These are phyloP conservation scores for Lepus timidus DNA, from an alignment of 2,113 vertebrate species.

Conservation along the genomic window DNA sequence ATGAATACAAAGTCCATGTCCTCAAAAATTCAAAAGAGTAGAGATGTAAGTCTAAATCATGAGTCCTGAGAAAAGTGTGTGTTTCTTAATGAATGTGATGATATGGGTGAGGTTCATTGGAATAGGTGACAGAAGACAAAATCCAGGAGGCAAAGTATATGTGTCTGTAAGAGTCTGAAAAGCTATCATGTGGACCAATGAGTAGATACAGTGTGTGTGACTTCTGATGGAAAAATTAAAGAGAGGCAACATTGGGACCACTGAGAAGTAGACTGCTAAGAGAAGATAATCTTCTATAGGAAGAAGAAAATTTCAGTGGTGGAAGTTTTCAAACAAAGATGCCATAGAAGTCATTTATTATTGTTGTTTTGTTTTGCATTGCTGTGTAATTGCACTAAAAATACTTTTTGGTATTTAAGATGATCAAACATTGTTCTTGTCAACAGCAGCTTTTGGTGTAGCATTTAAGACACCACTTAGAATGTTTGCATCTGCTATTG, in stretches of 20 bases:
- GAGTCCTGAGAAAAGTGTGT: not conserved
- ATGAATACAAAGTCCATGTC: not conserved
- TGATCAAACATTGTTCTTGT: not conserved
- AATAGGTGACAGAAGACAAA: not conserved
- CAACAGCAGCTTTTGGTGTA: too few relatives aligned
- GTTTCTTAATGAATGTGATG: not conserved
- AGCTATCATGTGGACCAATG: rapidly evolving
- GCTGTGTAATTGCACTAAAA: not conserved
- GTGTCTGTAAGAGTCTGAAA: not conserved
- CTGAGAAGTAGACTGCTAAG: not conserved
- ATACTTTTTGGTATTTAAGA: not conserved
- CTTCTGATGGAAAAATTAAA: not conserved
- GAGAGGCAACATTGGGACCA: not conserved
- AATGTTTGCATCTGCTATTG: too few relatives aligned
- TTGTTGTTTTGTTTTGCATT: not conserved
- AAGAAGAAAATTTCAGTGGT: not conserved
- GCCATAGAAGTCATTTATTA: not conserved
- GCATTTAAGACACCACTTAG: too few relatives aligned
- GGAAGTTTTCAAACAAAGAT: not conserved
- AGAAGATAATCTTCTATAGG: not conserved
- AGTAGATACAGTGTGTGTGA: not conserved
- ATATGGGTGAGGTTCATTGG: not conserved
- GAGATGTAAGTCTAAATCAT: not conserved
- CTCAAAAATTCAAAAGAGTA: not conserved
- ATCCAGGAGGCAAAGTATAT: not conserved